Evolutionary conservation across 2,888 invertebrate genomes (phyloP).

Genomic region (Lampropteryx suffumata): DNA sequence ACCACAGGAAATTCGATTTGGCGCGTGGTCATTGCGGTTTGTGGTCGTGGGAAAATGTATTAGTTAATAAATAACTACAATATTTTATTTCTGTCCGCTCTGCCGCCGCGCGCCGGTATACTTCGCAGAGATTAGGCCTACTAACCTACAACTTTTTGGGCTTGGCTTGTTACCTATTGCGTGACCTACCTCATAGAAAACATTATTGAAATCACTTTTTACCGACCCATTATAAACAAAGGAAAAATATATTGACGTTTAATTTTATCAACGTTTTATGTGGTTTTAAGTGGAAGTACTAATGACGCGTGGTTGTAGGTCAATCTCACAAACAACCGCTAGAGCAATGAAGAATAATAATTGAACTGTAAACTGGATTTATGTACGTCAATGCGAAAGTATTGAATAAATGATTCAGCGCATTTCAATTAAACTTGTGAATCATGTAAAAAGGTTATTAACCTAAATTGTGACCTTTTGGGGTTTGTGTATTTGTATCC

Average conservation of each 20-base stretch:
- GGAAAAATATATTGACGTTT: background rate
- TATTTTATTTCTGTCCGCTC: too few relatives aligned
- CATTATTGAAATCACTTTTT: background rate
- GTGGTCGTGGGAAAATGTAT: slow-evolving; percentile 4
- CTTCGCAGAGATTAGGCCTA: too few relatives aligned
- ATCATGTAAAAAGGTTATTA: slow-evolving; percentile 31
- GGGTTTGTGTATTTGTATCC: too few relatives aligned
- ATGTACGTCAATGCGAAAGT: slow-evolving; percentile 55
- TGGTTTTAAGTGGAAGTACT: slow-evolving; percentile 16
- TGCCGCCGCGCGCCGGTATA: too few relatives aligned
- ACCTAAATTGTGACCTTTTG: too few relatives aligned
- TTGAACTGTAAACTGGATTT: slow-evolving; percentile 19
- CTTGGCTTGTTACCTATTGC: too few relatives aligned
- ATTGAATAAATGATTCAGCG: slow-evolving; percentile 55
- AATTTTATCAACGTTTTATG: background rate
- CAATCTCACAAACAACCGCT: slow-evolving; percentile 6
- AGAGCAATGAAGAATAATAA: slow-evolving; percentile 3
- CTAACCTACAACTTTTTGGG: too few relatives aligned
- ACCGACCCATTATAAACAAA: too few relatives aligned
- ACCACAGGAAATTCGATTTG: background rate
- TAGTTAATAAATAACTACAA: too few relatives aligned
- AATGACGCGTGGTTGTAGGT: slow-evolving; percentile 10
- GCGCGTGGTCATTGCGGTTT: slow-evolving; percentile 11
- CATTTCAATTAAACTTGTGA: slow-evolving; percentile 40
- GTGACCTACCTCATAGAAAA: too few relatives aligned